A percentile compares a stretch with the other conserved stretches of the same genome.
Conservation (phyloP, 1,140 invertebrate species). For the Caenorhabditis elegans region WBcel235 BX284605.5:5042501-5043000, state of each 20-base stretch:
- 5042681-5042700: background rate
- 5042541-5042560: conserved; percentile 36
- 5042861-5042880: no score
- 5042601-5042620: conserved; percentile 15
- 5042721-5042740: background rate
- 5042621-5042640: background rate
- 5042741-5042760: background rate
- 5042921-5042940: no score
- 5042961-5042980: no score
- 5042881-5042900: no score
- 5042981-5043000: no score
- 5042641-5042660: background rate
- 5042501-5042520: conserved; percentile 19
- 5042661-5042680: background rate
- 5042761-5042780: no score
- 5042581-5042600: conserved; percentile 23
- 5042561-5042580: conserved; percentile 29
- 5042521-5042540: conserved; percentile 32
- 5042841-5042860: no score
- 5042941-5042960: no score
- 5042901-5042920: no score
- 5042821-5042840: no score
- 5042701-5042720: conserved; percentile 13
- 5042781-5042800: no score
- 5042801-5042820: no score